Percentiles rank a stretch among this genome's conserved stretches.
Evolutionary conservation across 2,797 vertebrate genomes (phyloP).

Genomic region (Benthosema pterotum): DNA sequence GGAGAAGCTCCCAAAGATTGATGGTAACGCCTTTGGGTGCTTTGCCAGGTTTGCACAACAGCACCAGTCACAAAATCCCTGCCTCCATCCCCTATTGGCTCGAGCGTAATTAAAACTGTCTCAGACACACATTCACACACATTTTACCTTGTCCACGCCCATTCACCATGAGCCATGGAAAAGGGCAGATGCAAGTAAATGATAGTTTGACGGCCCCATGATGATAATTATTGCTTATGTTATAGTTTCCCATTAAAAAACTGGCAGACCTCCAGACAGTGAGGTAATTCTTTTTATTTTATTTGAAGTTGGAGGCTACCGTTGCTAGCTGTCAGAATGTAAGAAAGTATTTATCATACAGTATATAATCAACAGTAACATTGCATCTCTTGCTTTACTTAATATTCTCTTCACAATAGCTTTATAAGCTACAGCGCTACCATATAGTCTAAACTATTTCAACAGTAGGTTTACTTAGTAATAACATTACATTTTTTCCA

Average conservation of each 20-base stretch:
- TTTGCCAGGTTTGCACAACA: constrained; percentile 72
- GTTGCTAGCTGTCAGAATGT: neutral
- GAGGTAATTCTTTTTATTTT: constrained; percentile 47
- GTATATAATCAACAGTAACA: neutral
- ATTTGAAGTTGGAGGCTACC: neutral
- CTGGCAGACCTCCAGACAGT: constrained; percentile 63
- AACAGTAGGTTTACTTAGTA: neutral
- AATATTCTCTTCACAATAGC: neutral
- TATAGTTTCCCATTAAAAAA: constrained; percentile 69
- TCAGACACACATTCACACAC: constrained; percentile 41
- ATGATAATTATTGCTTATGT: constrained; percentile 78
- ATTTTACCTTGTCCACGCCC: constrained; percentile 36
- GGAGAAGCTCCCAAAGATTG: constrained; percentile 52
- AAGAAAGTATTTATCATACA: neutral
- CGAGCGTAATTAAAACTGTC: constrained; percentile 56
- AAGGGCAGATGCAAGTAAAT: constrained; percentile 60
- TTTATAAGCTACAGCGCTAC: neutral
- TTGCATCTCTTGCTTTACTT: neutral
- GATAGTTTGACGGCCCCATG: constrained; percentile 66
- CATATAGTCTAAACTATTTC: neutral
- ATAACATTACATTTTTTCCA: neutral
- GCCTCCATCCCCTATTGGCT: constrained; percentile 43
- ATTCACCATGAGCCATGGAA: constrained; percentile 42
- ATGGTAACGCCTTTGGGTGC: constrained; percentile 64
- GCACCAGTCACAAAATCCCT: constrained; percentile 44